A percentile compares a stretch with the other conserved stretches of the same genome.
Evolutionary conservation across 2,113 vertebrate species (phyloP).

Genomic region (Sterrhoptilus dennistouni): DNA sequence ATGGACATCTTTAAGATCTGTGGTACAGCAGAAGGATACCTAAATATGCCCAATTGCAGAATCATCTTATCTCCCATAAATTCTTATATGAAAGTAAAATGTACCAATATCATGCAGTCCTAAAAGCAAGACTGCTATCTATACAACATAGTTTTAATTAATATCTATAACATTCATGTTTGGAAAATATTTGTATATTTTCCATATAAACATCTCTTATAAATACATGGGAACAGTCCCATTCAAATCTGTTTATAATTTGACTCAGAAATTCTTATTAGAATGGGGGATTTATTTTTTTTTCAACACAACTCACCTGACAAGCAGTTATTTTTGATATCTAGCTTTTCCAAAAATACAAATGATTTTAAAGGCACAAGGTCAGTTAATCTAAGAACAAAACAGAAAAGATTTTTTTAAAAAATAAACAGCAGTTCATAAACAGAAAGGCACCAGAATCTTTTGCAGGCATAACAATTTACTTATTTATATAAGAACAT

Average conservation of each 20-base stretch:
- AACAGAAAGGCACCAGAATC: neutral
- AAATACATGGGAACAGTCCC: neutral
- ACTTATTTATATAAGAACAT: neutral
- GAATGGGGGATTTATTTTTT: neutral
- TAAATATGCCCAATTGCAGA: neutral
- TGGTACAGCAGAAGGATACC: neutral
- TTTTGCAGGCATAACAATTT: neutral
- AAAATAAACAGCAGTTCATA: neutral
- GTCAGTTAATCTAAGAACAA: conserved; percentile 80
- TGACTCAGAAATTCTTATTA: neutral
- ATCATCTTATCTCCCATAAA: neutral
- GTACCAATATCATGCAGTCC: neutral
- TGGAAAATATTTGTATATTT: neutral
- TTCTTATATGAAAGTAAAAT: neutral
- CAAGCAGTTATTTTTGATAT: conserved; percentile 89
- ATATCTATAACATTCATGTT: neutral
- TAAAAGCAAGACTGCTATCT: neutral
- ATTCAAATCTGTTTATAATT: neutral
- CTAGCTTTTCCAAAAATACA: conserved; percentile 83
- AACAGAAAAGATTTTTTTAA: neutral
- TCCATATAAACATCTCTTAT: neutral
- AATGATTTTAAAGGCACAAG: conserved; percentile 81
- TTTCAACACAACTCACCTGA: conserved; percentile 79
- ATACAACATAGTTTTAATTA: neutral
- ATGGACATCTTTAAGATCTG: conserved; percentile 79